Evolutionary conservation across 2,113 vertebrate genomes (phyloP), one percentile per base, ranked within the genome.

Genomic region (Tapirus terrestris): DNA sequence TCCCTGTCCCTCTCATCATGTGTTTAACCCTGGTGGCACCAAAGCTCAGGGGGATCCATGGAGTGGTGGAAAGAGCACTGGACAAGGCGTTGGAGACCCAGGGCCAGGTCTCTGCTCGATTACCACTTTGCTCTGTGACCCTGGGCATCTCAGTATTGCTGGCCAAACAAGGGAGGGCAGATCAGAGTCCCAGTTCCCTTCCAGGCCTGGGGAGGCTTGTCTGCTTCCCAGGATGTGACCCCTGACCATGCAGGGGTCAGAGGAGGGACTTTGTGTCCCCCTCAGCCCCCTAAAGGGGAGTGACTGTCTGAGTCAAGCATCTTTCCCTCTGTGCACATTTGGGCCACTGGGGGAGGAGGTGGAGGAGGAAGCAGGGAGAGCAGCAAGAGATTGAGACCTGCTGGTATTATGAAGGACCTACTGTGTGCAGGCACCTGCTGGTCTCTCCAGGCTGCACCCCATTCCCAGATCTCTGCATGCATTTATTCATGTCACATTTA

Each of bases 381-480:
- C 70, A 77, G 73, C n/a, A 29, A 70, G 76, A 82, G 43, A 11
- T 21, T 16, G 70, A 27, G 72, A 14, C 29, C 39, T 8, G 27
- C 39, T 5, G n/a, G 39, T 2, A 1, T 60, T 4, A 31, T 3
- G 27, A 68, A 67, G 65, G 18, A 27, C 31, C 60, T n/a, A 0
- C 45, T 63, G 2, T 33, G 21, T 82, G 36, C 79, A 17, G 63
- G 29, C 53, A 33, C 63, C 31, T 18, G 6, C 45, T 16, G 16
- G 68, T 72, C 80, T 81, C 18, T 73, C 10, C 7, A 36, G 91
- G 79, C 48, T 51, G 1, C 18, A 17, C 43, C 43, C 63, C 39
- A 1, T n/a, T 36, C 43, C 43, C 14, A 0, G 51, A 20, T n/a
- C n/a, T 58, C 48, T 81, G 20, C 29, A 0, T 3, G 6, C 58